Evolutionary conservation across 1,140 invertebrate genomes (phyloP).

Genomic region (Zaprionus ornatus): DNA sequence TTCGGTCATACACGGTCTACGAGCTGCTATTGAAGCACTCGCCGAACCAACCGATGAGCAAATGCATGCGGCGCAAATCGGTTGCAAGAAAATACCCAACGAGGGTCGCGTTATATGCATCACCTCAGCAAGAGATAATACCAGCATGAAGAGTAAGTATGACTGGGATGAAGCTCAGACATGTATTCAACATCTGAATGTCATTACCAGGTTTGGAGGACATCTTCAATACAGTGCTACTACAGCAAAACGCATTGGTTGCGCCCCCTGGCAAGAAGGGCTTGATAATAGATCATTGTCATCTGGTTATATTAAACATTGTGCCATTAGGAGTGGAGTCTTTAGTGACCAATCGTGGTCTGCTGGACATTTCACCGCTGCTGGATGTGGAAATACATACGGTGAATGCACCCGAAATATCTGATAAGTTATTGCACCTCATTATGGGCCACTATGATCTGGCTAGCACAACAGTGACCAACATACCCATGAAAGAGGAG

Average conservation of each 20-base stretch:
- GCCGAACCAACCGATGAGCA: constrained; percentile 92
- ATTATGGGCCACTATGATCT: constrained; percentile 94
- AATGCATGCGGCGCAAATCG: constrained; percentile 55
- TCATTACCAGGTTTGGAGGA: constrained; percentile 87
- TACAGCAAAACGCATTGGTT: constrained; percentile 92
- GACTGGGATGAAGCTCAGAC: neutral
- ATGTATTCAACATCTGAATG: neutral
- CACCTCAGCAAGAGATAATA: constrained; percentile 92
- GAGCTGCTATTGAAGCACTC: constrained; percentile 93
- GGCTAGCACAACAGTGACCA: constrained; percentile 98
- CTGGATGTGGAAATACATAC: constrained; percentile 89
- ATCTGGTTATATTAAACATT: constrained; percentile 94
- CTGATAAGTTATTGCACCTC: constrained; percentile 89
- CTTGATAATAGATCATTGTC: constrained; percentile 92
- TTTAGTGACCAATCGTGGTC: constrained; percentile 88
- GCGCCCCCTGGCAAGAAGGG: constrained; percentile 86
- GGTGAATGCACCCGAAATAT: constrained; percentile 87
- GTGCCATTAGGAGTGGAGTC: constrained; percentile 91
- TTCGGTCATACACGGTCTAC: constrained; percentile 92
- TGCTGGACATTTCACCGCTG: constrained; percentile 87
- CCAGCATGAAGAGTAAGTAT: constrained; percentile 88
- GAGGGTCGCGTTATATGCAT: constrained; percentile 94
- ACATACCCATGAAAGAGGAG: constrained; percentile 99
- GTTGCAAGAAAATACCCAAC: constrained; percentile 80
- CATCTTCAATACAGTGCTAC: constrained; percentile 91